These are phyloP conservation scores for Alaudala cheleensis DNA, from an alignment of 2,113 vertebrate genomes.

Conservation along the genomic window DNA sequence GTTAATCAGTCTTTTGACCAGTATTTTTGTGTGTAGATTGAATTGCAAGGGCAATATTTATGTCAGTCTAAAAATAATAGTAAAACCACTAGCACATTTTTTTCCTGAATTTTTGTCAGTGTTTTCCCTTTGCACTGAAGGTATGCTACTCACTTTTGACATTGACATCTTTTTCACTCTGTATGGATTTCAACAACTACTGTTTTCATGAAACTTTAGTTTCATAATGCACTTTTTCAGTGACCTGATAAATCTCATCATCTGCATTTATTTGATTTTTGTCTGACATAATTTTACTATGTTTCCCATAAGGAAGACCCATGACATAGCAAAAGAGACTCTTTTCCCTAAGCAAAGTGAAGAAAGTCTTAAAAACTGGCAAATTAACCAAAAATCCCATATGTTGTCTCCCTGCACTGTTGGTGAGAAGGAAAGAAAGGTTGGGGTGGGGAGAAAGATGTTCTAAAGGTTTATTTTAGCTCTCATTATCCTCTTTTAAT, in stretches of 20 bases:
- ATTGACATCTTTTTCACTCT: not conserved
- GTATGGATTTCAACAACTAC: not conserved
- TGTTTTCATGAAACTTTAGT: not conserved
- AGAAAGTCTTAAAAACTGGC: not conserved
- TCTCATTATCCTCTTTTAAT: not conserved
- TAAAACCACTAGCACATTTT: not conserved
- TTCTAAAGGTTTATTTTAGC: not conserved
- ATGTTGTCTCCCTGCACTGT: not conserved
- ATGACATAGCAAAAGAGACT: too few relatives aligned
- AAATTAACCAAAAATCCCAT: not conserved
- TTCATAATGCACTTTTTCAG: not conserved
- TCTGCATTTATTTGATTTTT: not conserved
- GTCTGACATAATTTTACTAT: not conserved
- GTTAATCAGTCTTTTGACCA: not conserved
- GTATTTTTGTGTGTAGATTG: not conserved
- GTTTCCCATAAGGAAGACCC: not conserved
- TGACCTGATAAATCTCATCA: not conserved
- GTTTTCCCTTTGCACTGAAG: not conserved
- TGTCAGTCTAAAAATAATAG: not conserved
- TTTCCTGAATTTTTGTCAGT: not conserved
- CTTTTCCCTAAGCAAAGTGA: rapidly evolving
- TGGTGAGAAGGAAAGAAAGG: not conserved
- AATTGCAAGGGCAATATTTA: rapidly evolving
- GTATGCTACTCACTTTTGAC: not conserved
- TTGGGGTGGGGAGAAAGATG: too few relatives aligned